Evolutionary conservation across 1,140 invertebrate genomes (phyloP).

Genomic region (Panagrolaimus sp.): DNA sequence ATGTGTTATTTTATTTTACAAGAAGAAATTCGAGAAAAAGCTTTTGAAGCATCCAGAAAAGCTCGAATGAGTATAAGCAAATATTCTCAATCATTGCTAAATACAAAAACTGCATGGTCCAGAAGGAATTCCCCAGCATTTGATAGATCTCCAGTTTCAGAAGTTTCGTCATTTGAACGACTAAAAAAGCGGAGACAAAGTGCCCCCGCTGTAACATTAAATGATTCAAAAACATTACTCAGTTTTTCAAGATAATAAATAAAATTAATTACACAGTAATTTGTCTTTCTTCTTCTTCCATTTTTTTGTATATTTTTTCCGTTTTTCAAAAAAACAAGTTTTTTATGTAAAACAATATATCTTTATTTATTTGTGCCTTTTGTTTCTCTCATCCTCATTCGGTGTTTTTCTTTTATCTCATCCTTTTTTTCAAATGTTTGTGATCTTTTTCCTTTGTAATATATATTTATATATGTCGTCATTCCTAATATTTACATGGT

Average conservation of each 20-base stretch:
- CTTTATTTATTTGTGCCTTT: too few relatives aligned
- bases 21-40: slow-evolving; percentile 54
- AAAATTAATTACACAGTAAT: too few relatives aligned
- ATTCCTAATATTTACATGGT: too few relatives aligned
- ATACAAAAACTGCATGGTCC: slow-evolving; percentile 49
- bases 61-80: slow-evolving; percentile 52
- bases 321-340: too few relatives aligned
- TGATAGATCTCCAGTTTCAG: slow-evolving; percentile 26
- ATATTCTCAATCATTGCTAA: slow-evolving; percentile 53
- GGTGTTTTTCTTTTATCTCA: too few relatives aligned
- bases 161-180: slow-evolving; percentile 26
- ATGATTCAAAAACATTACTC: slow-evolving; percentile 16
- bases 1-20: slow-evolving; percentile 58
- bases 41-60: slow-evolving; percentile 37
- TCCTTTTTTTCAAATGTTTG: too few relatives aligned
- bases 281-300: too few relatives aligned
- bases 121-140: slow-evolving; percentile 52
- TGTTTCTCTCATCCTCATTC: too few relatives aligned
- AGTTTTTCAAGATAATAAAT: not conserved
- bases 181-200: slow-evolving; percentile 33
- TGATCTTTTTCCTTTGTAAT: too few relatives aligned
- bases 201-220: slow-evolving; percentile 36
- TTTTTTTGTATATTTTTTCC: too few relatives aligned
- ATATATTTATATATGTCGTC: too few relatives aligned
- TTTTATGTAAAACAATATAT: too few relatives aligned